Evolutionary conservation across 2,888 invertebrate genomes (phyloP), one percentile per base, ranked within the genome.

Genomic region (Trypoxylon attenuatum): DNA sequence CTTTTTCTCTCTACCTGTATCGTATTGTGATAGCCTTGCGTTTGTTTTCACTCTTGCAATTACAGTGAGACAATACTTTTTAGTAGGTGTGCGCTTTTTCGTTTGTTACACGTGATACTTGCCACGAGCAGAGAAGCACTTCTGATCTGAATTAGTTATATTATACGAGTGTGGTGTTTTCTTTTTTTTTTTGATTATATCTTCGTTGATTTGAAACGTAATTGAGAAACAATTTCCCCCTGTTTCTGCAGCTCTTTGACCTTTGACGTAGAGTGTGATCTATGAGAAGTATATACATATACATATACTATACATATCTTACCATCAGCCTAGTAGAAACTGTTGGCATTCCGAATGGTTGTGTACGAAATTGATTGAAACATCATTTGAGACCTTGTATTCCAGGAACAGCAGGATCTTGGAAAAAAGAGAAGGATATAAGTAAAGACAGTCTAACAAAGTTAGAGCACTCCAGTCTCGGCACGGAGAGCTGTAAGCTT

Each of bases 341-440:
- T 77, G 73, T 73, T 76, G 76, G 70, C 68, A 77, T 71, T 68
- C 25, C 27, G 41, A 33, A 33, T 51, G 47, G 43, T 23, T 10
- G 49, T 53, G 49, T 10, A 33, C 18, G 38, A 55, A n/a, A n/a
- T n/a, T n/a, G n/a, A n/a, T n/a, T n/a, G n/a, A n/a, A n/a, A n/a
- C n/a, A n/a, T n/a, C n/a, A n/a, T n/a, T n/a, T n/a, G 55, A 81
- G 81, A 82, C 79, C 81, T 86, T 87, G 82, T 82, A 85, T 87
- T 87, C 80, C 87, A 87, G 87, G 87, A 84, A 80, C 84, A 76
- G 64, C 85, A 72, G 83, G 82, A 81, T 78, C 79, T 78, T 79
- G 73, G 78, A 80, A 79, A 80, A 83, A 83, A 75, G 85, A 86
- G 73, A 83, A 82, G 86, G 86, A 86, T 79, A 80, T 84, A 73